Evolutionary conservation across 2,113 vertebrate species (phyloP).

Genomic region (Platysternon megacephalum): DNA sequence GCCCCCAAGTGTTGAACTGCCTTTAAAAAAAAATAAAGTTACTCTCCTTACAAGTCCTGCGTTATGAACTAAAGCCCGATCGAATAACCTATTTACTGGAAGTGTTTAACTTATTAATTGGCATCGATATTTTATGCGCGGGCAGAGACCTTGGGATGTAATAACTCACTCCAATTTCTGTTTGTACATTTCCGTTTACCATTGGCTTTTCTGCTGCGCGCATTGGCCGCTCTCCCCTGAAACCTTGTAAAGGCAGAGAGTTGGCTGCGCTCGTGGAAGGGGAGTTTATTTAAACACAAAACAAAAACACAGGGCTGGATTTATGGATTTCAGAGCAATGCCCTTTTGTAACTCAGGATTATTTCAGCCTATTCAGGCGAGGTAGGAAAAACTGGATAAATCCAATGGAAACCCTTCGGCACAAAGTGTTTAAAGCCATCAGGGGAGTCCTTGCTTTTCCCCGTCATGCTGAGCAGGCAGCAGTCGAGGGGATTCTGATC

Average conservation of each 20-base stretch:
- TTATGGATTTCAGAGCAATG: background rate
- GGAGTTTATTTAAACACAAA: background rate
- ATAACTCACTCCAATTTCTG: background rate
- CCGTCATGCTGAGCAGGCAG: background rate
- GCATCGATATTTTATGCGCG: background rate
- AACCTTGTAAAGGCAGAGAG: background rate
- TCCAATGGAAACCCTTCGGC: background rate
- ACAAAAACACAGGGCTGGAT: background rate
- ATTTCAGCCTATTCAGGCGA: background rate
- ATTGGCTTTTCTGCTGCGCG: background rate
- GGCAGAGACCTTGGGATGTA: background rate
- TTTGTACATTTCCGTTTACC: background rate
- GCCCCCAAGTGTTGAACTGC: slow-evolving; percentile 47
- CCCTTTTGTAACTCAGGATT: background rate
- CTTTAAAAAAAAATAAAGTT: background rate
- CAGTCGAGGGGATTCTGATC: background rate
- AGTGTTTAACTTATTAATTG: background rate
- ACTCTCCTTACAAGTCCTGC: slow-evolving; percentile 39
- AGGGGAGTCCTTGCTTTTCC: background rate
- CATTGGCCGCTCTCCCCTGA: background rate
- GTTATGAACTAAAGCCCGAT: slow-evolving; percentile 12
- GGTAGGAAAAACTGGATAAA: background rate
- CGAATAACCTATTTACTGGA: slow-evolving; percentile 1
- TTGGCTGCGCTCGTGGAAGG: background rate
- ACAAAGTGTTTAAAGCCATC: background rate